Conservation (phyloP, 2,888 invertebrate genomes). For the Nomada goodeniana region DNA sequence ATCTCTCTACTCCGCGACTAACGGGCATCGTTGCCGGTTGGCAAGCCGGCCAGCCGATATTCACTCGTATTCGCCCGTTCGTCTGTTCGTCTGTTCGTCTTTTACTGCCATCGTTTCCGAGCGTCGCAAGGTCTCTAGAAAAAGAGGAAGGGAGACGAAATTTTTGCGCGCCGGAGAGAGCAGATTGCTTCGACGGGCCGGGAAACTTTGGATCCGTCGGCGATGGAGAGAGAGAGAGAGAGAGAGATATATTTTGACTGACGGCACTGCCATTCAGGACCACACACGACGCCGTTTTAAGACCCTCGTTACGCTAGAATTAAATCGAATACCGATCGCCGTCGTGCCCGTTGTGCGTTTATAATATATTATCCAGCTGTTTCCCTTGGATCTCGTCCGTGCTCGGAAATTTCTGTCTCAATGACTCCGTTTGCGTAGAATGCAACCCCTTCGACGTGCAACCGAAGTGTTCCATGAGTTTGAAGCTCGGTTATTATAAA, state of each 20-base stretch:
- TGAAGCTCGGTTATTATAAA: too few relatives aligned
- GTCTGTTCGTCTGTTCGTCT: constrained; percentile 53
- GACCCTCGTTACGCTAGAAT: constrained; percentile 53
- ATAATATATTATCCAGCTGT: too few relatives aligned
- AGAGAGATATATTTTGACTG: constrained; percentile 76
- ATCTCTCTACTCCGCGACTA: constrained; percentile 64
- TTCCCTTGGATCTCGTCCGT: too few relatives aligned
- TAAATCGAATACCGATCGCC: constrained; percentile 27
- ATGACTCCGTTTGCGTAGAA: too few relatives aligned
- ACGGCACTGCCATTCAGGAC: constrained; percentile 73
- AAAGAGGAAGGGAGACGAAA: constrained; percentile 17
- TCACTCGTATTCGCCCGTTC: constrained; percentile 43
- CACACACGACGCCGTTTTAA: constrained; percentile 77
- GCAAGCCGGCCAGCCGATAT: constrained; percentile 24
- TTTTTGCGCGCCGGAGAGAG: constrained; percentile 32
- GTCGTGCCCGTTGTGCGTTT: neutral
- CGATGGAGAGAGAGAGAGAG: constrained; percentile 13
- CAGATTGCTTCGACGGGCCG: constrained; percentile 22
- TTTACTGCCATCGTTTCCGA: constrained; percentile 45
- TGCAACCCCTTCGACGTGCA: too few relatives aligned
- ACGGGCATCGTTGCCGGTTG: constrained; percentile 59
- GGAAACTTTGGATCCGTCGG: constrained; percentile 29
- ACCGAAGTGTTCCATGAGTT: too few relatives aligned
- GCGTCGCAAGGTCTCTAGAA: constrained; percentile 14
- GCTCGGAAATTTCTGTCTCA: too few relatives aligned